phyloP scores from a whole-genome alignment of 2,113 vertebrate species.

The Myiagra hebetior region DNA sequence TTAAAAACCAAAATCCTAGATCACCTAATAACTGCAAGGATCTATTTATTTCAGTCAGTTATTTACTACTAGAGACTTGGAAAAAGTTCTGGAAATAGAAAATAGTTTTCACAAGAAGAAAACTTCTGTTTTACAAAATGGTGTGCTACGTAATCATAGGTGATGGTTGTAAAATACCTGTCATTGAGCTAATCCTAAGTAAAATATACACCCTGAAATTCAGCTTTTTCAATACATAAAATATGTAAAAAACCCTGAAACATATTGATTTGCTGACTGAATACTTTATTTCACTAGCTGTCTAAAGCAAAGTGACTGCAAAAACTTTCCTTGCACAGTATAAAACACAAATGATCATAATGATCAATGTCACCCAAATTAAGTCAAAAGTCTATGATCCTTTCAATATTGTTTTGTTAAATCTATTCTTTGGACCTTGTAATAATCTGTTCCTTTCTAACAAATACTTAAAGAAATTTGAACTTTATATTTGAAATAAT shows the following conservation, averaged over 20 bases:
- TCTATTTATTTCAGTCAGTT: not conserved
- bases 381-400: not conserved
- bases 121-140: not conserved
- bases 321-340: not conserved
- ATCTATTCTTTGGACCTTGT: not conserved
- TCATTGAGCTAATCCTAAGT: not conserved
- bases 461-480: not conserved
- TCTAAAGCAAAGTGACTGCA: not conserved
- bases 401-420: not conserved
- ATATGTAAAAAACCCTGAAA: fast-evolving
- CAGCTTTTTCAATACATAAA: not conserved
- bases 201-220: not conserved
- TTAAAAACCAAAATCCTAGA: not conserved
- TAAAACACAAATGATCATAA: not conserved
- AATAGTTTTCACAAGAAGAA: not conserved
- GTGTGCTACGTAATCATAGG: not conserved
- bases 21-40: not conserved
- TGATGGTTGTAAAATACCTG: not conserved
- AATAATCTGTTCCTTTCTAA: not conserved
- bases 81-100: not conserved
- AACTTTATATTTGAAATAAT: not conserved
- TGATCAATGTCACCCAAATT: not conserved
- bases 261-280: not conserved
- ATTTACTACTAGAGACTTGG: not conserved
- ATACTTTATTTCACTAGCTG: not conserved